Evolutionary conservation across 2,888 invertebrate genomes (phyloP), one percentile per base, ranked within the genome.

Genomic region (Folsomia manolachei): DNA sequence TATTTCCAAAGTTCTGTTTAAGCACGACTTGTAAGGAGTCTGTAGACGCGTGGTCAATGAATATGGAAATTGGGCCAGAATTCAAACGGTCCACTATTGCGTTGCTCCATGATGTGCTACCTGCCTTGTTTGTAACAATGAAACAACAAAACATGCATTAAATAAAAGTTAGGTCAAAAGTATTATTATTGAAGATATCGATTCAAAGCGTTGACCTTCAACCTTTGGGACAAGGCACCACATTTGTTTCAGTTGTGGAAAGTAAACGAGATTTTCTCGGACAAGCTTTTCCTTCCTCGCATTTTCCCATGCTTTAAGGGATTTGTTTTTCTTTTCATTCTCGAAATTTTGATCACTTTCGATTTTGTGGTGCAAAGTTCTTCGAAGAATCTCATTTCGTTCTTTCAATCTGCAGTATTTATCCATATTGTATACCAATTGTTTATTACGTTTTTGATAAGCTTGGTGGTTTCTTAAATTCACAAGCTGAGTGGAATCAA

Each of bases 151-250:
- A 52, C 11, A 23, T 67, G 9, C 19, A 24, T 53, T 56, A 25
- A n/a, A 65, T 4, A 14, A 64, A 27, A 25, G 23, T 7, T 2
- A 64, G 19, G n/a, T n/a, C n/a, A n/a, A n/a, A n/a, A n/a, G n/a
- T n/a, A n/a, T n/a, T n/a, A n/a, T n/a, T n/a, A n/a, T n/a, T n/a
- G n/a, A n/a, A n/a, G n/a, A n/a, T n/a, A n/a, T n/a, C n/a, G n/a
- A n/a, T n/a, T n/a, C n/a, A n/a, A n/a, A n/a, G n/a, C n/a, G n/a
- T n/a, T n/a, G n/a, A n/a, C n/a, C n/a, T n/a, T n/a, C n/a, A n/a
- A 80, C 80, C 71, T 80, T 79, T 9, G 80, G 80, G 9, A 79
- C 79, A 2, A 80, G 70, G 63, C 80, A 80, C 80, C 80, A 80
- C 76, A 79, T 73, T 73, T 80, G 79, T 4, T 70, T 27, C 14